Evolutionary conservation across 92 coral and sea anemone species (phyloP), one percentile per base, ranked within the genome.

Genomic region (Porites lobata): DNA sequence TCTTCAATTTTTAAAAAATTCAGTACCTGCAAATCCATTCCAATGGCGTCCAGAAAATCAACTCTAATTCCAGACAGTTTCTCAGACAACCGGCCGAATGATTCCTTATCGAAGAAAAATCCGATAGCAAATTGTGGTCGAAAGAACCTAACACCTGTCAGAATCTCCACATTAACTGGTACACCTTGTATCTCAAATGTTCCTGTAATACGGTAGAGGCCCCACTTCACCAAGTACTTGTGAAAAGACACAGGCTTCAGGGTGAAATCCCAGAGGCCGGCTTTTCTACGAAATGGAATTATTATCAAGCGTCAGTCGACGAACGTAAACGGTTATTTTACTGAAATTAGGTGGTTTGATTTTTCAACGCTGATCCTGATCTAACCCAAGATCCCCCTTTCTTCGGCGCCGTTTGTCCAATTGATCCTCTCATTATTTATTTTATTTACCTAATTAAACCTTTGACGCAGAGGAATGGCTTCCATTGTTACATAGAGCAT

Each of bases 91-190:
- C 86, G 89, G 7, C 99, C 99, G 67, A 80, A 98, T 3, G 99
- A 98, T 82, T 98, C 96, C 17, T 97, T 92, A 79, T 98, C 99
- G 66, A 98, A 98, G 2, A 93, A 54, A 80, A 95, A 98, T 12
- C 98, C 99, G 38, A 98, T 94, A 18, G 98, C 99, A 15, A 98
- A 93, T 7, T 83, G 91, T 6, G 66, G 57, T 66, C 94, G 78
- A 22, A 67, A 78, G 75, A 89, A 85, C 78, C 92, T 87, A 0
- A 43, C 5, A 1, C 93, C 93, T 5, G 92, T 68, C 9, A 98
- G 78, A 11, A 96, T 51, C 65, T 98, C 99, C 26, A 94, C 95
- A 67, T 98, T 98, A 19, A 92, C 87, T 0, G 99, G 99, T 21
- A 98, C 94, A 10, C 95, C 96, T 8, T 80, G 92, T 8, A 92